A percentile compares a stretch with the other conserved stretches of the same genome.
phyloP scores from a whole-genome alignment of 2,888 invertebrate species.

The Ellobium chinense region DNA sequence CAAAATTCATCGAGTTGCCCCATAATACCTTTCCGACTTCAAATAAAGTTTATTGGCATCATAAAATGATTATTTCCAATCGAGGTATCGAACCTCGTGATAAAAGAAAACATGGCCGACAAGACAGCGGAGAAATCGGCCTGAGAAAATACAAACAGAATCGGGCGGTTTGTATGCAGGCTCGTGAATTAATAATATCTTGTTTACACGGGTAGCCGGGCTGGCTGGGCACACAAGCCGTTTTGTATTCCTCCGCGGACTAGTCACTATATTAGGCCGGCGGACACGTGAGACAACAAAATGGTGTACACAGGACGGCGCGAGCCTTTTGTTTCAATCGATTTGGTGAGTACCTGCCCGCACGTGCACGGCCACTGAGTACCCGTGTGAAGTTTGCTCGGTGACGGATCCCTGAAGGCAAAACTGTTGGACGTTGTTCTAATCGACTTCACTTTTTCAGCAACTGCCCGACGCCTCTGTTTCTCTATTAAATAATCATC shows the following conservation, averaged over 20 bases:
- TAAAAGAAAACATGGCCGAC: not conserved
- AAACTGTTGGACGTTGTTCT: too few species aligned
- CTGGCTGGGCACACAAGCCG: not conserved
- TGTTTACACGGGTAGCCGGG: slow-evolving; percentile 25
- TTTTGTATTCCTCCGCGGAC: not conserved
- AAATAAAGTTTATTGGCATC: too few species aligned
- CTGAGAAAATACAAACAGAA: not conserved
- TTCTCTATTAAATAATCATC: too few species aligned
- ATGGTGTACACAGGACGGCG: slow-evolving; percentile 1
- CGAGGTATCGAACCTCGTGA: slow-evolving; percentile 14
- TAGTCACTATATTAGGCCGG: slow-evolving; percentile 16
- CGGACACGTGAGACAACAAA: slow-evolving; percentile 4
- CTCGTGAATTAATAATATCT: slow-evolving; percentile 42
- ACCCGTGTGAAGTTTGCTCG: slow-evolving; percentile 12
- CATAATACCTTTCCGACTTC: too few species aligned
- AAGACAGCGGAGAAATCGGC: not conserved
- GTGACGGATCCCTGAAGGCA: too few species aligned
- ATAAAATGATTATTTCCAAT: not conserved
- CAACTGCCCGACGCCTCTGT: too few species aligned
- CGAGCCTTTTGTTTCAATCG: slow-evolving; percentile 39
- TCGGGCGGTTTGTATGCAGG: not conserved
- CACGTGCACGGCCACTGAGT: slow-evolving; percentile 25
- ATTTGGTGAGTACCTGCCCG: slow-evolving; percentile 5
- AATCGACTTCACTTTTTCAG: too few species aligned
- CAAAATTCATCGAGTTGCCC: too few species aligned